Conservation (phyloP, 2,797 vertebrate genomes). For the Ibycter americanus region DNA sequence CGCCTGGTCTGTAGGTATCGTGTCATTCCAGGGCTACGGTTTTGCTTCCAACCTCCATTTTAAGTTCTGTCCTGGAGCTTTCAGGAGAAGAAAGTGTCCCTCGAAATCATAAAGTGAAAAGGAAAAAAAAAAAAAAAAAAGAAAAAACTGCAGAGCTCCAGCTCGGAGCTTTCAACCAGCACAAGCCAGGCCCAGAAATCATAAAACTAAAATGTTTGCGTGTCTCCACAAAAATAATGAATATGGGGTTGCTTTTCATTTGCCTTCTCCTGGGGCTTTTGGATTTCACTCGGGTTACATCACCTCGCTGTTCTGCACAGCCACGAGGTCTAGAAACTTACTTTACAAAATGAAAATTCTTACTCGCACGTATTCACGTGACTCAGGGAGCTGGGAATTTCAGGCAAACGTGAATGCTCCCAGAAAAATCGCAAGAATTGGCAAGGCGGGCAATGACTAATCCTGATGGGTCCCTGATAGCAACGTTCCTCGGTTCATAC, state of each 20-base stretch:
- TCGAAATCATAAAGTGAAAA: neutral
- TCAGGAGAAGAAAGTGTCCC: neutral
- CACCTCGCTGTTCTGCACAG: neutral
- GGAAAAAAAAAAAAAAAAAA: no score
- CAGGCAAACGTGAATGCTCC: neutral
- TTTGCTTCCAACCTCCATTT: neutral
- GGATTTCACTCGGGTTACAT: neutral
- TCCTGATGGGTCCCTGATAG: slow-evolving; percentile 35
- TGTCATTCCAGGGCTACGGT: accelerated
- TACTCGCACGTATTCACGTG: neutral
- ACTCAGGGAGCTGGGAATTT: slow-evolving; percentile 27
- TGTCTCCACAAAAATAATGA: neutral
- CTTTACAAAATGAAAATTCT: neutral
- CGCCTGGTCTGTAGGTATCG: neutral
- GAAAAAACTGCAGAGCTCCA: neutral
- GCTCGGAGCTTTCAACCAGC: neutral
- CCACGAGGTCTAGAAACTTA: neutral
- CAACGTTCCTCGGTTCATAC: neutral
- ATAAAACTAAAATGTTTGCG: neutral
- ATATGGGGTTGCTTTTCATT: neutral
- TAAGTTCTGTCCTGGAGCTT: neutral
- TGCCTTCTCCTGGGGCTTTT: neutral
- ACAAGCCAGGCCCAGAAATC: neutral
- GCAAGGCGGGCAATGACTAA: slow-evolving; percentile 2
- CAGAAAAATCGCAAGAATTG: neutral